Percentiles rank a stretch among this genome's conserved stretches.
These are phyloP conservation scores for Crambe crambe DNA, from an alignment of 37 sponge, comb jelly and placozoan species.

Conservation along the genomic window DNA sequence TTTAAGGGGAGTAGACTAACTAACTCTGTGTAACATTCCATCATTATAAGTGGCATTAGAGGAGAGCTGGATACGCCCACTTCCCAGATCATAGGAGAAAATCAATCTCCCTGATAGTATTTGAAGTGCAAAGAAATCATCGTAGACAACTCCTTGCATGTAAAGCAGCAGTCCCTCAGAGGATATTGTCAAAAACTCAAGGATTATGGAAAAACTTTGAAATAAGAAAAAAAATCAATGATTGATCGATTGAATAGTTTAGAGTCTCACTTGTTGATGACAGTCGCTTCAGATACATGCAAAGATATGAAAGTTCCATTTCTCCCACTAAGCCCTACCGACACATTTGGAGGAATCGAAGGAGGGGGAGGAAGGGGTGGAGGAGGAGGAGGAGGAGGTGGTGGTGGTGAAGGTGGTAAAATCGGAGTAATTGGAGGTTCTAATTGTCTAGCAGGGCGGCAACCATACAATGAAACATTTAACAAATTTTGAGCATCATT, in stretches of 20 bases:
- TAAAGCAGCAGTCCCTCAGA: slow-evolving; percentile 50
- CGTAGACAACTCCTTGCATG: slow-evolving; percentile 5
- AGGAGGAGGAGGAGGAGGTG: slow-evolving; percentile 32
- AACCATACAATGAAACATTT: slow-evolving; percentile 63
- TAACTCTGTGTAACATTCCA: slow-evolving; percentile 39
- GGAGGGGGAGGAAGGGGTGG: too few species aligned
- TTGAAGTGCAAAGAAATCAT: slow-evolving; percentile 61
- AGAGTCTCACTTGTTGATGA: neutral
- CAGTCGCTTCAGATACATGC: neutral
- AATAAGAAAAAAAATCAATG: too few species aligned
- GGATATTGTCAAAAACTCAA: slow-evolving; percentile 53
- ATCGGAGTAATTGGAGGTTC: slow-evolving; percentile 1
- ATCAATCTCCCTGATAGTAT: slow-evolving; percentile 35
- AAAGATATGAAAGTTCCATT: slow-evolving; percentile 31
- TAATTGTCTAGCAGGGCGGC: neutral
- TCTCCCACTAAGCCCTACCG: slow-evolving; percentile 25
- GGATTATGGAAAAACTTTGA: slow-evolving; percentile 27
- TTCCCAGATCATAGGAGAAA: slow-evolving; percentile 60
- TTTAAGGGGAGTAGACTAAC: neutral
- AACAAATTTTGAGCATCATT: slow-evolving; percentile 24
- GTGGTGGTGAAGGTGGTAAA: slow-evolving; percentile 6
- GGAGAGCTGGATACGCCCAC: slow-evolving; percentile 18
- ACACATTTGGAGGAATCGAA: slow-evolving; percentile 3
- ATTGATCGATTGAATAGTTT: neutral
- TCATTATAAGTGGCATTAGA: slow-evolving; percentile 42